These are phyloP conservation scores for Erebia ligea DNA, from an alignment of 2,888 invertebrate species.

Conservation along the genomic window DNA sequence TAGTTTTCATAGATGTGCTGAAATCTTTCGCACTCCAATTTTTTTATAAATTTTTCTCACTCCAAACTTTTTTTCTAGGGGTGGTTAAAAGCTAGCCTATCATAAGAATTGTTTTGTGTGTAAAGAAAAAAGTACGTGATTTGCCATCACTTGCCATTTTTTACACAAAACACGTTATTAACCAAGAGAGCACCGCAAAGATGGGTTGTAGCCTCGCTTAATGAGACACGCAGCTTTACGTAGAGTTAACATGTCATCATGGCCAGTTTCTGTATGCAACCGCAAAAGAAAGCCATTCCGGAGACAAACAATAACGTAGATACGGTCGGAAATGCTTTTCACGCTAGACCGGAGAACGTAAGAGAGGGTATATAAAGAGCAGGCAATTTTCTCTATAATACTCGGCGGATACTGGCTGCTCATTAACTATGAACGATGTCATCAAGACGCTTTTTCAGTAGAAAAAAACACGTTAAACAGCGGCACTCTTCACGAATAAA, in stretches of 20 bases:
- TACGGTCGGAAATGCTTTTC: slow-evolving; percentile 74
- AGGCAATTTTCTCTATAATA: slow-evolving; percentile 76
- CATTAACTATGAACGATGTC: slow-evolving; percentile 82
- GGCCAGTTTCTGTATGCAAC: slow-evolving; percentile 48
- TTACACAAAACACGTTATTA: slow-evolving; percentile 57
- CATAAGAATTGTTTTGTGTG: not conserved
- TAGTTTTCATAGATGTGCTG: no score
- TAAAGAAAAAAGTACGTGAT: not conserved
- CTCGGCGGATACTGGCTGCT: slow-evolving; percentile 77
- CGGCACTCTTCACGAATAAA: slow-evolving; percentile 74
- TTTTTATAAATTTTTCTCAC: no score
- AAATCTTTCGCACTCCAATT: no score
- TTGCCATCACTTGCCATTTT: slow-evolving; percentile 22
- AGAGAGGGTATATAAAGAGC: slow-evolving; percentile 66
- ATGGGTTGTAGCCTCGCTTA: slow-evolving; percentile 49
- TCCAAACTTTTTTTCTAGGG: no score
- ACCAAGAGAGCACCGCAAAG: slow-evolving; percentile 50
- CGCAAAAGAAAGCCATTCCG: slow-evolving; percentile 75
- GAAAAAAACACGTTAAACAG: slow-evolving; percentile 77
- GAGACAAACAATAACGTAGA: slow-evolving; percentile 71
- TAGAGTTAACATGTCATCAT: slow-evolving; percentile 28
- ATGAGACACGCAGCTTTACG: slow-evolving; percentile 28
- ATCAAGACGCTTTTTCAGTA: slow-evolving; percentile 78
- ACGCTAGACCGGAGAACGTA: slow-evolving; percentile 68
- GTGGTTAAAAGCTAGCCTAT: not conserved